Percentiles rank a stretch among this genome's conserved stretches.
Conservation (phyloP, 2,888 invertebrate species). For the Drosophila monieri region DNA sequence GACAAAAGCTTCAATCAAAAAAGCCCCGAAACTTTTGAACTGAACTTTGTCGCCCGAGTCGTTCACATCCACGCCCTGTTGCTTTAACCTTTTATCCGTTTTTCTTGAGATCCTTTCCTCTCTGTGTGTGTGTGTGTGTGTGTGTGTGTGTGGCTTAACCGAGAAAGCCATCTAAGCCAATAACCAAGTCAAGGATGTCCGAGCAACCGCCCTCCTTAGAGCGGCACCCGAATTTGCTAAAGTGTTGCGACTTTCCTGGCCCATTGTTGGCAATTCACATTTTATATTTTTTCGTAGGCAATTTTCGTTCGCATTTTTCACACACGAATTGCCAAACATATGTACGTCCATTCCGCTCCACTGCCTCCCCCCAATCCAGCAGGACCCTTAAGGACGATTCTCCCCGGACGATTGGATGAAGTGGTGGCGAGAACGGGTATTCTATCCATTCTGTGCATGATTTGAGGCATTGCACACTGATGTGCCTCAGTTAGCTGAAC, state of each 20-base stretch:
- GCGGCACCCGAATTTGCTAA: conserved; percentile 46
- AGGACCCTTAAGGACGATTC: conserved; percentile 3
- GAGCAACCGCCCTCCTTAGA: conserved; percentile 20
- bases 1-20: conserved; percentile 69
- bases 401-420: conserved; percentile 9
- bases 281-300: conserved; percentile 33
- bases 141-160: conserved; percentile 44
- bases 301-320: conserved; percentile 47
- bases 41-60: conserved; percentile 33
- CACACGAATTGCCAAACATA: conserved; percentile 67
- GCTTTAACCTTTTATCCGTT: conserved; percentile 62
- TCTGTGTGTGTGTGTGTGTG: conserved; percentile 32
- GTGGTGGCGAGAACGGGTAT: conserved; percentile 6
- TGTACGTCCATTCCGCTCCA: conserved; percentile 50
- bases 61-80: conserved; percentile 49
- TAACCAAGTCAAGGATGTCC: conserved; percentile 54
- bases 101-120: conserved; percentile 1
- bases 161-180: conserved; percentile 67
- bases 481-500: conserved; percentile 10
- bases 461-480: conserved; percentile 38
- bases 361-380: conserved; percentile 42
- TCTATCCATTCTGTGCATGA: conserved; percentile 28
- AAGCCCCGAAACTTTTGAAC: conserved; percentile 50
- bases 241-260: conserved; percentile 44
- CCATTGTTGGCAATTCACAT: conserved; percentile 30